Evolutionary conservation across 2,888 invertebrate genomes (phyloP), one percentile per base, ranked within the genome.

Genomic region (Drosophila infuscata): DNA sequence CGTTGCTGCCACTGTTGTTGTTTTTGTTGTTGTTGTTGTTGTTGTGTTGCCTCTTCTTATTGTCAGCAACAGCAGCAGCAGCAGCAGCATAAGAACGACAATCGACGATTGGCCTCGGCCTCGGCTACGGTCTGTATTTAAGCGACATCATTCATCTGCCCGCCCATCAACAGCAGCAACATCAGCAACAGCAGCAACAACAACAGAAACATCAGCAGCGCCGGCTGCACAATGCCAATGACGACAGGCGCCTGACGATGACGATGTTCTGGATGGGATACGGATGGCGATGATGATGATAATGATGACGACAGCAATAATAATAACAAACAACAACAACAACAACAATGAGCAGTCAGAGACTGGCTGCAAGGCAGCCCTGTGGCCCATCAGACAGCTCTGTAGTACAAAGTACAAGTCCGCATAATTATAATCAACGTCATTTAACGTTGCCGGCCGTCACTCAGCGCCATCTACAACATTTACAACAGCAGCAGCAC

Each of bases 391-490:
- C 82, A 64, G 76, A 74, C 81, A 70, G 70, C 75, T 74, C 68
- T 67, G 78, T 70, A 72, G 81, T 73, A 84, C 87, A 90, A 86
- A 88, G 87, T 87, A 90, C 89, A 90, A 86, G 89, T 88, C 90
- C 90, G 89, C 91, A 91, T 91, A 91, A 89, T 89, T 89, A 89
- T 91, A 89, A 89, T 89, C 90, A 91, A 90, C 86, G 91, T 89
- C 88, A 89, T 88, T 89, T 91, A 87, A 88, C 81, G 87, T 88
- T 83, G 79, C 89, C 77, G 87, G 86, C 87, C 89, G 86, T 90
- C 90, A 90, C 88, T 88, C 90, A 81, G 70, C 71, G 70, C 65
- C 67, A 84, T 84, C 65, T 73, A 62, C 74, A 76, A 83, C 78
- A 84, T 75, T 82, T 76, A 70, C 82, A 69, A 74, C 82, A 82